Evolutionary conservation across 1,140 invertebrate genomes (phyloP).

Genomic region (Drosophila busckii): DNA sequence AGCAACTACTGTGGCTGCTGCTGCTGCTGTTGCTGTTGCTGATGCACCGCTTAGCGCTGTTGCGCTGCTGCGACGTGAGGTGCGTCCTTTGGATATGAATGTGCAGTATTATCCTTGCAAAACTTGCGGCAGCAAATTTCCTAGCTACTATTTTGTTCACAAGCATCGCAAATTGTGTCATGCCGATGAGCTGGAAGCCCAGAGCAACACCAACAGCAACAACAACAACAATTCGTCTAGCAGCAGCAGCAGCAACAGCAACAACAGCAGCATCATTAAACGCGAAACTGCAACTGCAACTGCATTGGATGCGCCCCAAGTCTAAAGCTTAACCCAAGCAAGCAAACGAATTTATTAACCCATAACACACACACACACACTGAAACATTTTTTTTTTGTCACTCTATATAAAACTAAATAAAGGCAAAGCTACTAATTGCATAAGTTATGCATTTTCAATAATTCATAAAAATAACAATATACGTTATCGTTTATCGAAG

Average conservation of each 20-base stretch:
- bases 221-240: slow-evolving; percentile 15
- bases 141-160: slow-evolving; percentile 95
- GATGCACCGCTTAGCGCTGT: neutral
- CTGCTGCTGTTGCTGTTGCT: neutral
- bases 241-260: slow-evolving; percentile 14
- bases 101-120: slow-evolving; percentile 96
- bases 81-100: slow-evolving; percentile 86
- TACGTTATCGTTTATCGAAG: too few relatives aligned
- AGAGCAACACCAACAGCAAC: slow-evolving; percentile 8
- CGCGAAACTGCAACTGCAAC: slow-evolving; percentile 17
- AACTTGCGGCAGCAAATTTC: slow-evolving; percentile 93
- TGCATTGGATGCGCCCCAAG: slow-evolving; percentile 3
- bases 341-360: slow-evolving; percentile 22
- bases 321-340: slow-evolving; percentile 17
- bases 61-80: slow-evolving; percentile 79
- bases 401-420: slow-evolving; percentile 24
- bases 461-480: too few relatives aligned
- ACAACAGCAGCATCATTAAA: slow-evolving; percentile 20
- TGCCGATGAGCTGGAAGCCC: slow-evolving; percentile 80
- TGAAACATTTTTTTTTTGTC: slow-evolving; percentile 33
- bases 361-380: slow-evolving; percentile 3
- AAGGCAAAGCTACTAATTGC: too few relatives aligned
- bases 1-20: neutral
- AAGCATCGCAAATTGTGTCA: slow-evolving; percentile 93
- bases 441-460: too few relatives aligned